Base-by-base conservation (phyloP, 2,797 vertebrate genomes). In the Pangasius mekongensis region DNA sequence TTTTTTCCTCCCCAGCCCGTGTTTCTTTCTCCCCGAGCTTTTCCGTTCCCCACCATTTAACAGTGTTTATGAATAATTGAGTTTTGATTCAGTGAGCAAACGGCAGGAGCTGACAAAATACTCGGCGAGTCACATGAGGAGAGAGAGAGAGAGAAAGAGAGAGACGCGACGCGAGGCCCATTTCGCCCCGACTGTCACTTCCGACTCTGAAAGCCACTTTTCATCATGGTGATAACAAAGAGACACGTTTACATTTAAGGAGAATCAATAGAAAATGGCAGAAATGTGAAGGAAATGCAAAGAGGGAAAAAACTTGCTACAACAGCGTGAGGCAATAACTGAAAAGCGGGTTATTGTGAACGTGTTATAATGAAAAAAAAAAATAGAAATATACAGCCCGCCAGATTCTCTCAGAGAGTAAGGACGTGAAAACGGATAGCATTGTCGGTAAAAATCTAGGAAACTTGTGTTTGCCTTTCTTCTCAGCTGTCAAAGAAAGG, bases 51-150 rank as follows among this genome's bases (percentile, higher is more conserved):
- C 84, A 81, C 84, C 89, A 91, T 92, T 91, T 91, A 91, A 91
- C 87, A 86, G 90, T 89, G 89, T 91, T 92, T 90, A 90, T 92
- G 88, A 90, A 91, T 91, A 91, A 91, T 90, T 91, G 89, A 91
- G 91, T 87, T 91, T 89, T 91, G 91, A 92, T 91, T 91, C 89
- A 91, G 88, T 78, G 89, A 86, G 87, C 71, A 74, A 89, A 85
- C 82, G 69, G 82, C 76, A n/a, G 89, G 83, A 87, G 90, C 84
- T 90, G 87, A 91, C 89, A 89, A 92, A 91, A 91, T 87, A 89
- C 85, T 85, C 87, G 54, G 83, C 73, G 60, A 85, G 90, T 62
- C 74, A 88, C 73, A 89, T 80, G 76, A 60, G n/a, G 86, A 86
- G 84, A 77, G 54, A 33, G 33, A n/a, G 14, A 60, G 18, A 84